Base-by-base conservation (phyloP, 1,140 invertebrate species). In the Araneus ventricosus region DNA sequence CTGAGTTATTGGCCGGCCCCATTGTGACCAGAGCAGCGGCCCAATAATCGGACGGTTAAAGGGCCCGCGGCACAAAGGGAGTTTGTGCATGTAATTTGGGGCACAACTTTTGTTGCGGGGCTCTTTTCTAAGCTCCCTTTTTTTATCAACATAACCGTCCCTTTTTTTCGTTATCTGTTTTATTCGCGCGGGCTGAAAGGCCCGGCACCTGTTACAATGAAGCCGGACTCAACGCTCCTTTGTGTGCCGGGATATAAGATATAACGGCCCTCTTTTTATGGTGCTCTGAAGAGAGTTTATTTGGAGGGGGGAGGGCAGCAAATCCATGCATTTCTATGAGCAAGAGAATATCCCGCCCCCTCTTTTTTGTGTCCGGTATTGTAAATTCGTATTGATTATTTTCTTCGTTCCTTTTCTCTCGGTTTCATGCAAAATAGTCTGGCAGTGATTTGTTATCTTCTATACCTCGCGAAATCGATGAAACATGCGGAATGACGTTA, bases 21-120 rank as follows among this genome's bases (percentile, higher is more conserved):
- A 90, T 90, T 90, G 88, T 90, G 75, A 82, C 70, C 45, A 61
- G 75, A 30, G 37, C 88, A 59, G 67, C 70, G 88, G 45, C 88
- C 88, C 88, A 90, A 90, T 90, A 90, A 90, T 90, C 88, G 88
- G 88, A 52, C 88, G 70, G 88, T 82, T 90, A 90, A 90, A 90
- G 88, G 88, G 88, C 88, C 88, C 22, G 6, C 4, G 14, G 70
- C 70, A 80, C 52, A 90, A 90, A 90, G 52, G 75, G 79, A 90
- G 88, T 82, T 90, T 90, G 88, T 90, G 88, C 88, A 90, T 90
- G 88, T 90, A 90, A 90, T 90, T 90, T 90, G 88, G 88, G 75
- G 39, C 88, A 89, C 67, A 37, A 57, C 75, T 90, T 90, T 90
- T 80, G 70, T 90, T 59, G 34, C n/a, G 30, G 52, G 70, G 79